Percentiles rank a stretch among this genome's conserved stretches.
These are phyloP conservation scores for Dendrocopos noguchii DNA, from an alignment of 2,113 vertebrate genomes.

Conservation along the genomic window DNA sequence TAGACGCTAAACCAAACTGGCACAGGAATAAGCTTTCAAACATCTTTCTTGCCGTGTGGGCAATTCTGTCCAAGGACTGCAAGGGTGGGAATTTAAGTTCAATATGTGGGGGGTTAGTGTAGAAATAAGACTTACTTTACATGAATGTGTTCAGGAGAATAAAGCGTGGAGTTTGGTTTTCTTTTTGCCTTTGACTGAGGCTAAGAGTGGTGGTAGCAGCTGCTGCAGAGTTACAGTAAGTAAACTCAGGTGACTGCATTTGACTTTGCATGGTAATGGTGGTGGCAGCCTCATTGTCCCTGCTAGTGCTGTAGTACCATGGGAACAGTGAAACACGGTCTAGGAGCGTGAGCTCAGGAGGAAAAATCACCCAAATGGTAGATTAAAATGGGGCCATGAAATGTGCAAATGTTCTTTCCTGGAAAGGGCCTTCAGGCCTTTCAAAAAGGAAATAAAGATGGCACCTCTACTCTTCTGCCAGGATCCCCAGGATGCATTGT, in stretches of 20 bases:
- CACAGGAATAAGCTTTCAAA: background rate
- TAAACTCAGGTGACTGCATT: background rate
- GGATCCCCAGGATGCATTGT: background rate
- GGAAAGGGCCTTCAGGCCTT: background rate
- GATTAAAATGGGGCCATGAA: background rate
- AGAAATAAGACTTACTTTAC: background rate
- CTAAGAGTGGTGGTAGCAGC: background rate
- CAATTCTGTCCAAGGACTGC: background rate
- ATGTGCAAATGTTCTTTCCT: background rate
- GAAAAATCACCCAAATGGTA: background rate
- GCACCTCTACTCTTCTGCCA: background rate
- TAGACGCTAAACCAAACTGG: conserved; percentile 4
- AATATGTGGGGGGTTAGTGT: background rate
- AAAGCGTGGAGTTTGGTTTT: background rate
- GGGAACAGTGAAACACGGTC: background rate
- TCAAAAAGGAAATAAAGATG: background rate
- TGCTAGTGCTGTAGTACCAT: background rate
- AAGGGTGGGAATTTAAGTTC: background rate
- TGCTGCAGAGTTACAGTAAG: background rate
- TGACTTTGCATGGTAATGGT: fast-evolving
- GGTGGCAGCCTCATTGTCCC: background rate
- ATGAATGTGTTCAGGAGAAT: fast-evolving
- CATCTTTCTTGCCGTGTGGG: background rate
- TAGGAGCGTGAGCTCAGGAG: background rate
- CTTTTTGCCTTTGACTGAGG: background rate